Percentiles rank a stretch among this genome's conserved stretches.
These are phyloP conservation scores for Diorhabda elongata DNA, from an alignment of 1,140 invertebrate genomes.

Conservation along the genomic window DNA sequence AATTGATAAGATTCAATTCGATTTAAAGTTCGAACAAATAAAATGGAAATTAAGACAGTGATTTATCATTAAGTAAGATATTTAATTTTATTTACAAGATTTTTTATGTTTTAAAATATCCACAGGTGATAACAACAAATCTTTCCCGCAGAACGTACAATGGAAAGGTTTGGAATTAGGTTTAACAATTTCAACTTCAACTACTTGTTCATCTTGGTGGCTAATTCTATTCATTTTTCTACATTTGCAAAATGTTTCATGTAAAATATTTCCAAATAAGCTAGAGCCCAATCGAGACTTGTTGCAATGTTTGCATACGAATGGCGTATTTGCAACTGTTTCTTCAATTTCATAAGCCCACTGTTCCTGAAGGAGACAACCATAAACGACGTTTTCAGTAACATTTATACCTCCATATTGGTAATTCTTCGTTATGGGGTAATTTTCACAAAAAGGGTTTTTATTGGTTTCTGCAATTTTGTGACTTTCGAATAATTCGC, in stretches of 20 bases:
- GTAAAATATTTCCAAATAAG: constrained; percentile 36
- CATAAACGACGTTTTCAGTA: constrained; percentile 78
- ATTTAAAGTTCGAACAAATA: too few relatives aligned
- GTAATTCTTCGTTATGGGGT: constrained; percentile 55
- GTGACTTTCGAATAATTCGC: constrained; percentile 48
- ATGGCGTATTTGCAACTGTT: constrained; percentile 54
- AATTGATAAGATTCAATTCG: too few relatives aligned
- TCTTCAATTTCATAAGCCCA: constrained; percentile 52
- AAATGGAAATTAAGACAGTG: too few relatives aligned
- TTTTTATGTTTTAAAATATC: constrained; percentile 74
- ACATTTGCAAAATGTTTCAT: constrained; percentile 34
- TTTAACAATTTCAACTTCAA: constrained; percentile 30
- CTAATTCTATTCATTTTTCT: constrained; percentile 15
- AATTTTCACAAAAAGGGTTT: constrained; percentile 70
- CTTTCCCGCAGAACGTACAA: constrained; percentile 67
- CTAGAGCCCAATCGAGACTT: constrained; percentile 23
- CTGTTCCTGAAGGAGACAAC: constrained; percentile 63
- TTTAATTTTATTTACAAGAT: constrained; percentile 44
- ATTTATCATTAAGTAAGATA: too few relatives aligned
- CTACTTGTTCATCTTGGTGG: constrained; percentile 18
- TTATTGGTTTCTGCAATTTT: constrained; percentile 29
- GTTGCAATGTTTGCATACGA: constrained; percentile 34
- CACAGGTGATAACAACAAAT: constrained; percentile 68
- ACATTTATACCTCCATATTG: constrained; percentile 81
- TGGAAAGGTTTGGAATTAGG: constrained; percentile 65